A percentile compares a stretch with the other conserved stretches of the same genome.
phyloP scores from a whole-genome alignment of 2,888 invertebrate genomes.

The Mythimna vitellina region DNA sequence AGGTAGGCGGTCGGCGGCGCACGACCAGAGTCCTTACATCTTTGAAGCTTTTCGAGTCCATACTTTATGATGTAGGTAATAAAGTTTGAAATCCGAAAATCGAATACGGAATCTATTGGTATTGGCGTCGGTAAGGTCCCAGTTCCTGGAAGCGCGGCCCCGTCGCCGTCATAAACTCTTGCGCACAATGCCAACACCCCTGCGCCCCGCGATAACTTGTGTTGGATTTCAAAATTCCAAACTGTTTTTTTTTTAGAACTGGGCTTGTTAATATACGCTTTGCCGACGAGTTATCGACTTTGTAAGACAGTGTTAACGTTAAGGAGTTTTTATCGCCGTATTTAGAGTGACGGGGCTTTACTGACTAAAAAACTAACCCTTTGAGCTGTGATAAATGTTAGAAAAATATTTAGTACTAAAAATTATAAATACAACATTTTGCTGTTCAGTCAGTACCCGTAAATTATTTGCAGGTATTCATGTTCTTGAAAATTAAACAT shows the following conservation, averaged over 20 bases:
- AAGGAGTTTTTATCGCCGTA: slow-evolving; percentile 37
- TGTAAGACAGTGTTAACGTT: slow-evolving; percentile 53
- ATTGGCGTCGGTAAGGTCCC: slow-evolving; percentile 63
- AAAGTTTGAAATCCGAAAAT: slow-evolving; percentile 43
- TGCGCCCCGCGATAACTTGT: slow-evolving; percentile 67
- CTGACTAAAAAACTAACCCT: slow-evolving; percentile 13
- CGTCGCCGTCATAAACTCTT: slow-evolving; percentile 78
- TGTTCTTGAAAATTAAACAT: neutral
- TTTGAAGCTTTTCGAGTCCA: slow-evolving; percentile 27
- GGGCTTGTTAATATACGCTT: slow-evolving; percentile 64
- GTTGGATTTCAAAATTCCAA: slow-evolving; percentile 73
- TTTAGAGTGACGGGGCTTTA: slow-evolving; percentile 22
- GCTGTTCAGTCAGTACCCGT: neutral
- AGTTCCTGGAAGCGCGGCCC: slow-evolving; percentile 78
- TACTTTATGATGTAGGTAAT: slow-evolving; percentile 33
- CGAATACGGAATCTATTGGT: slow-evolving; percentile 39
- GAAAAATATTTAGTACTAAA: slow-evolving; percentile 11
- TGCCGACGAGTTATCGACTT: slow-evolving; percentile 68
- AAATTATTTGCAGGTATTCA: neutral
- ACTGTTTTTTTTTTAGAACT: slow-evolving; percentile 62
- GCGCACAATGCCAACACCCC: slow-evolving; percentile 78
- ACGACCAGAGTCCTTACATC: slow-evolving; percentile 33
- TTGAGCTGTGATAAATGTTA: neutral
- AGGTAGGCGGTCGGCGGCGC: slow-evolving; percentile 70
- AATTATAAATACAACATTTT: slow-evolving; percentile 3